A percentile compares a stretch with the other conserved stretches of the same genome.
Conservation (phyloP, 1,140 invertebrate species). For the Drosophila navojoa region DNA sequence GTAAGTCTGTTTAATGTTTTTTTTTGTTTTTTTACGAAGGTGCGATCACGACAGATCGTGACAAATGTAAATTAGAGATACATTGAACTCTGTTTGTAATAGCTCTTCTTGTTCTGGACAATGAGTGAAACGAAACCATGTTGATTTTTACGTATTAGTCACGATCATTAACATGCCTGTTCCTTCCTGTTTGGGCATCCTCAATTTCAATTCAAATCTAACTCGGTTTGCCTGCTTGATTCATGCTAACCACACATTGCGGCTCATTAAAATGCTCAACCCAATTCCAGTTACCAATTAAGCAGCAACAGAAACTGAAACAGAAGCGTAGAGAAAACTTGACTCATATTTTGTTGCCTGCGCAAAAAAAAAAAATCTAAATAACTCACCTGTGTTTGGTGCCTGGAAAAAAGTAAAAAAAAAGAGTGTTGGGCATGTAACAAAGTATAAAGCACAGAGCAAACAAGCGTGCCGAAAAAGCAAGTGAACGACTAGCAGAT, state of each 20-base stretch:
- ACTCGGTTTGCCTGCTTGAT: constrained; percentile 26
- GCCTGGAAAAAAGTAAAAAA: constrained; percentile 1
- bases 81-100: constrained; percentile 22
- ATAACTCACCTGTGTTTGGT: constrained; percentile 4
- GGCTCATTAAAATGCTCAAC: constrained; percentile 73
- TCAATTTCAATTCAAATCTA: constrained; percentile 47
- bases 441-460: neutral
- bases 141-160: constrained; percentile 25
- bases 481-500: no score
- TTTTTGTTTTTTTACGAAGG: neutral
- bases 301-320: constrained; percentile 51
- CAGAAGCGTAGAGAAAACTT: constrained; percentile 47
- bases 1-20: no score
- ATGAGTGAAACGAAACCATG: neutral
- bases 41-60: constrained; percentile 33
- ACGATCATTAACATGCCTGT: constrained; percentile 22
- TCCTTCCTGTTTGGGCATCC: constrained; percentile 31
- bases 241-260: constrained; percentile 37
- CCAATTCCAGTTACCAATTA: constrained; percentile 70
- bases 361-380: constrained; percentile 23
- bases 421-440: neutral
- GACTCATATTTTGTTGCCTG: constrained; percentile 59
- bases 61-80: constrained; percentile 24
- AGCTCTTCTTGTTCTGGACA: constrained; percentile 1
- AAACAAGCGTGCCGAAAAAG: neutral